Conservation (phyloP, 1,140 invertebrate genomes). For the Hestina assimilis region DNA sequence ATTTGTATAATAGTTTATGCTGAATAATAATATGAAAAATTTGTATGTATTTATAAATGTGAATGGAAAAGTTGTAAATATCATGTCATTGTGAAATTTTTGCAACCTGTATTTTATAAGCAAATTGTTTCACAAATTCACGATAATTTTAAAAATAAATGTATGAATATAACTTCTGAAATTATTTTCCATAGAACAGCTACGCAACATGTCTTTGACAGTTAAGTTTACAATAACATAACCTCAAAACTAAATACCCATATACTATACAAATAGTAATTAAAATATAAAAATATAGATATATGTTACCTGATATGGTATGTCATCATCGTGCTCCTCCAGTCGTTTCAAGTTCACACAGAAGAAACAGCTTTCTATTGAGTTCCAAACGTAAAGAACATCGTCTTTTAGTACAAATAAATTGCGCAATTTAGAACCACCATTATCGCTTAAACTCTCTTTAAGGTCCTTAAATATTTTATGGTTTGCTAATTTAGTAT, state of each 20-base stretch:
- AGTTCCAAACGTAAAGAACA: constrained; percentile 82
- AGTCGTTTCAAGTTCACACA: constrained; percentile 80
- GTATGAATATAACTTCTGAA: too few relatives aligned
- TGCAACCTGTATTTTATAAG: too few relatives aligned
- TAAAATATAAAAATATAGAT: constrained; percentile 3
- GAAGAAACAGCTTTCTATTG: constrained; percentile 80
- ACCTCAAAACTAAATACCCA: constrained; percentile 19
- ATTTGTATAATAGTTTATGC: too few relatives aligned
- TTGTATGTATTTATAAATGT: too few relatives aligned
- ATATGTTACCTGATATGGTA: constrained; percentile 79
- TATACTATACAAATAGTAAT: background rate
- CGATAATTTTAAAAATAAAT: too few relatives aligned
- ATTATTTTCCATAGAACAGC: too few relatives aligned
- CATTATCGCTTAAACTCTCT: constrained; percentile 73
- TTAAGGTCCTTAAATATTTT: constrained; percentile 80
- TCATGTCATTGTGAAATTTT: too few relatives aligned
- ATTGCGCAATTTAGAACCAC: constrained; percentile 80
- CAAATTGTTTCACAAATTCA: too few relatives aligned
- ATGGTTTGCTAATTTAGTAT: constrained; percentile 78
- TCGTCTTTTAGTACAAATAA: constrained; percentile 82
- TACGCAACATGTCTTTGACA: background rate
- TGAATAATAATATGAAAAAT: too few relatives aligned
- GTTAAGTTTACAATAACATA: constrained; percentile 15
- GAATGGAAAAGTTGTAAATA: too few relatives aligned
- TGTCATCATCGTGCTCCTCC: constrained; percentile 72